Base-by-base conservation (phyloP, 2,113 vertebrate species). In the Ammospiza caudacuta region DNA sequence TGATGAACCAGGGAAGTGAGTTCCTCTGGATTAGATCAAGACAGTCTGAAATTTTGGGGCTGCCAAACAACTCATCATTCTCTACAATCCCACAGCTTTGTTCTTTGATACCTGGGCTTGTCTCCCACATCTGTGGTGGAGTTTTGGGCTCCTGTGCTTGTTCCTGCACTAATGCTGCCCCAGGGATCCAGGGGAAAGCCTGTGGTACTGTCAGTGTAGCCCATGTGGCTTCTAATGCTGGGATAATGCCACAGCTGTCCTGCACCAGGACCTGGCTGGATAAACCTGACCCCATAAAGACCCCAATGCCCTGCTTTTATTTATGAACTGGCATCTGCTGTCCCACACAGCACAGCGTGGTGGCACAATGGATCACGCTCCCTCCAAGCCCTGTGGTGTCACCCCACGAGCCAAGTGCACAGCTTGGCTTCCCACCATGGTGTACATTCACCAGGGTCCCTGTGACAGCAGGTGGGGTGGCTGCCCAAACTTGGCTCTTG, bases 341-440 rank as follows among this genome's bases (percentile, higher is more conserved):
- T 54, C 64, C 17, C 64, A 74, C 37, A 49, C 24, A 64, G 5
- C 28, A 19, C 17, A 28, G 66, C 0, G 0, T 22, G 31, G 35
- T 14, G 29, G 25, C 61, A 49, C 49, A 33, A 58, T 2, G 9
- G 57, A 33, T 33, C 1, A 1, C 0, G 0, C 47, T 70, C 35
- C 44, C 72, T 81, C 52, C 33, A 49, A 64, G 37, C 9, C 61
- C 43, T 11, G 5, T 24, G 39, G 69, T 67, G 62, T 33, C 41
- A 37, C 5, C 39, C 21, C 8, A 2, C 3, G 1, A 57, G 62
- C 43, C 1, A 3, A 57, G 58, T 54, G 20, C 57, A 39, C 1
- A 1, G 62, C 33, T 76, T 4, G 2, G 31, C 43, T 24, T 49
- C 20, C n/a, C 20, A 11, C 68, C 17, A 0, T 0, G 15, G 49